Conservation (phyloP, 2,888 invertebrate genomes). For the Heliconius aoede region DNA sequence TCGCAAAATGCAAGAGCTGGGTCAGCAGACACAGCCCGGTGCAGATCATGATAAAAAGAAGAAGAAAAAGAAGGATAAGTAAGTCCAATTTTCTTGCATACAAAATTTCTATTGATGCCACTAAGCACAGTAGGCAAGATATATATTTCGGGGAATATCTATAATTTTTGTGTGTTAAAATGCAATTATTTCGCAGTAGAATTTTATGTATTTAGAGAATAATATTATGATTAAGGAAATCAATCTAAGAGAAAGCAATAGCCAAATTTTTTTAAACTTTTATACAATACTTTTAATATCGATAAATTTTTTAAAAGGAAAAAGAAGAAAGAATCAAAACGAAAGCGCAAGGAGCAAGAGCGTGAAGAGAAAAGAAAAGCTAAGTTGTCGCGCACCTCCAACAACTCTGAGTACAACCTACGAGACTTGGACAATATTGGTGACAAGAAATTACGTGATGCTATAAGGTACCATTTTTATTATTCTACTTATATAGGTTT, state of each 20-base stretch:
- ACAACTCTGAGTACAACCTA: slow-evolving; percentile 84
- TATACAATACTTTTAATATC: background rate
- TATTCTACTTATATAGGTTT: no score
- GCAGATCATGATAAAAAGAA: slow-evolving; percentile 79
- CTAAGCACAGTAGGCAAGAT: no score
- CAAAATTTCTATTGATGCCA: no score
- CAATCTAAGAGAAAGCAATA: background rate
- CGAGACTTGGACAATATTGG: slow-evolving; percentile 86
- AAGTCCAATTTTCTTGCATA: slow-evolving; percentile 51
- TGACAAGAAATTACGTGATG: slow-evolving; percentile 86
- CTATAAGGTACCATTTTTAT: slow-evolving; percentile 80
- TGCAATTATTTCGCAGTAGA: no score
- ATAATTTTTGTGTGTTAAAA: no score
- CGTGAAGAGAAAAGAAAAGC: slow-evolving; percentile 88
- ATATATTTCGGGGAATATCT: no score
- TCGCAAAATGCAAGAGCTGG: slow-evolving; percentile 86
- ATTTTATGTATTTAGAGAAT: no score
- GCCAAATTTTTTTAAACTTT: background rate
- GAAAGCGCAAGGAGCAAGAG: slow-evolving; percentile 87
- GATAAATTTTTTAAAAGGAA: slow-evolving; percentile 65
- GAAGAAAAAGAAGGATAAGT: slow-evolving; percentile 83
- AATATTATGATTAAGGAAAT: background rate
- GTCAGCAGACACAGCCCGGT: slow-evolving; percentile 82
- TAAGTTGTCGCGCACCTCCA: slow-evolving; percentile 83
- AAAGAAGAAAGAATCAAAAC: slow-evolving; percentile 89